Evolutionary conservation across 1,140 invertebrate species (phyloP).

Genomic region (Holcopasites calliopsidis): DNA sequence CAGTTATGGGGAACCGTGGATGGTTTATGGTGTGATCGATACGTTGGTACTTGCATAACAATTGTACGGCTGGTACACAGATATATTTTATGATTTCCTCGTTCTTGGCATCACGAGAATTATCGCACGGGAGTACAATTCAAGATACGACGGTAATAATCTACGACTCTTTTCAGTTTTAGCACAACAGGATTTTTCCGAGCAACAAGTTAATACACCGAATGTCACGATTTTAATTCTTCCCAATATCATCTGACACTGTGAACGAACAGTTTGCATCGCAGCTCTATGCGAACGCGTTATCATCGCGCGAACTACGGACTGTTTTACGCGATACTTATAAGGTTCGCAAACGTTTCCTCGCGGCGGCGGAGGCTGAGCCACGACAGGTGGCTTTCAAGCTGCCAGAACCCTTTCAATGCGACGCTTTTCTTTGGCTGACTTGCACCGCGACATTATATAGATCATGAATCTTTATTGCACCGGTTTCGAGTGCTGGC

Average conservation of each 20-base stretch:
- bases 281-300: background rate
- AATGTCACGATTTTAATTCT: too few relatives aligned
- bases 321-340: background rate
- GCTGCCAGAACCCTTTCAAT: background rate
- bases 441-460: conserved; percentile 40
- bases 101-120: background rate
- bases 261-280: background rate
- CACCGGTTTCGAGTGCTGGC: conserved; percentile 24
- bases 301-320: background rate
- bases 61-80: background rate
- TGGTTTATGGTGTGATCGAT: conserved; percentile 9
- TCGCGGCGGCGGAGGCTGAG: background rate
- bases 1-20: background rate
- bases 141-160: too few relatives aligned
- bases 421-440: conserved; percentile 23
- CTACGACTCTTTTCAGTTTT: too few relatives aligned
- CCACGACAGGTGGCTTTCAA: conserved; percentile 19
- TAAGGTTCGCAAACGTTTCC: background rate
- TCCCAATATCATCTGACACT: too few relatives aligned
- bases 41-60: too few relatives aligned
- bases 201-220: background rate
- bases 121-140: too few relatives aligned
- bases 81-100: background rate
- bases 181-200: too few relatives aligned
- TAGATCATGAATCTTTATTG: conserved; percentile 58